Evolutionary conservation across 2,888 invertebrate species (phyloP).

Genomic region (Lordiphosa andalusiaca): DNA sequence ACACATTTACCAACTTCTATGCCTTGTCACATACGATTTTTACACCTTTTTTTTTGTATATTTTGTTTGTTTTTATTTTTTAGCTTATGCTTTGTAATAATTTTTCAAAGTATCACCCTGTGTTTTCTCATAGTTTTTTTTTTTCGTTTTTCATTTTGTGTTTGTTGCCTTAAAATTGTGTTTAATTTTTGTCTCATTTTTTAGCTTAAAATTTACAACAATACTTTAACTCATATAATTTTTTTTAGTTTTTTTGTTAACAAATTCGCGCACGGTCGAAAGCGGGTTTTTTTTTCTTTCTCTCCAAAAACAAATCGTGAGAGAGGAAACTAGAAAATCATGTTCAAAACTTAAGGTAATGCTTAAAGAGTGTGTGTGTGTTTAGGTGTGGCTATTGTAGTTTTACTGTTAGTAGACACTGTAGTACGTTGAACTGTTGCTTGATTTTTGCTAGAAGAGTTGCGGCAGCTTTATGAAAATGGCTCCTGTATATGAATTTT

Average conservation of each 20-base stretch:
- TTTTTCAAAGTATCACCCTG: slow-evolving; percentile 79
- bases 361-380: slow-evolving; percentile 34
- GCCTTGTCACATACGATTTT: slow-evolving; percentile 39
- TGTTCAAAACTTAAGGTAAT: slow-evolving; percentile 45
- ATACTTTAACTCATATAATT: slow-evolving; percentile 64
- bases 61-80: slow-evolving; percentile 50
- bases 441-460: slow-evolving; percentile 36
- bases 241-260: slow-evolving; percentile 17
- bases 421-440: slow-evolving; percentile 64
- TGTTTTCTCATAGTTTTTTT: slow-evolving; percentile 76
- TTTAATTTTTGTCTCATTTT: slow-evolving; percentile 25
- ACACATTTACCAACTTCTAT: slow-evolving; percentile 69
- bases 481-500: neutral
- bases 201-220: slow-evolving; percentile 72
- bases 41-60: slow-evolving; percentile 40
- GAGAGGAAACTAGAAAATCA: slow-evolving; percentile 42
- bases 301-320: slow-evolving; percentile 49
- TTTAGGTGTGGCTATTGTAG: slow-evolving; percentile 62
- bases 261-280: slow-evolving; percentile 18
- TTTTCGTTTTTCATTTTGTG: slow-evolving; percentile 51
- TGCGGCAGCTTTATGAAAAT: slow-evolving; percentile 18
- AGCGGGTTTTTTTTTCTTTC: slow-evolving; percentile 18
- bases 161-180: slow-evolving; percentile 43
- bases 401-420: slow-evolving; percentile 71
- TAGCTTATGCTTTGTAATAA: slow-evolving; percentile 67